Percentiles rank a stretch among this genome's conserved stretches.
phyloP scores from a whole-genome alignment of 2,797 vertebrate species.

The Falco columbarius region DNA sequence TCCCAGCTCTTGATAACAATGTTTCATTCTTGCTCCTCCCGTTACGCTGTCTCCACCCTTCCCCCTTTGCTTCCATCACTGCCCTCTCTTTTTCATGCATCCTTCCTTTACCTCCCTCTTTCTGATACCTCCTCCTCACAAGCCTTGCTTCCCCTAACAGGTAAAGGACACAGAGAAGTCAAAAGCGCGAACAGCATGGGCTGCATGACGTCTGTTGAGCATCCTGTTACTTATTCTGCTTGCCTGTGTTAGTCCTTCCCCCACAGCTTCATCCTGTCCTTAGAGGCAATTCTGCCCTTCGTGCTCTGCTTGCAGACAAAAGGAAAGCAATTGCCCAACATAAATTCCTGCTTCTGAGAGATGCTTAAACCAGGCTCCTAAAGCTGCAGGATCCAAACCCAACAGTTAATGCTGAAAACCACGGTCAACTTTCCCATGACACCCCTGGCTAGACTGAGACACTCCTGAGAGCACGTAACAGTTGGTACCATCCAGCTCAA shows the following conservation, averaged over 20 bases:
- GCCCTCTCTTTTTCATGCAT: background rate
- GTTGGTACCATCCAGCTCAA: background rate
- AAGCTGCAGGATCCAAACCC: background rate
- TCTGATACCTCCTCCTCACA: background rate
- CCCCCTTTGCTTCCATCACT: background rate
- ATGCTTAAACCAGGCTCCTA: background rate
- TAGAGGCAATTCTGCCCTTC: background rate
- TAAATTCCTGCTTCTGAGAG: background rate
- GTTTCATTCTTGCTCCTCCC: background rate
- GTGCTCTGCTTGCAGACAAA: background rate
- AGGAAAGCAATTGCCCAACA: background rate
- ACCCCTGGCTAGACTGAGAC: background rate
- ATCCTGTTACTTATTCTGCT: background rate
- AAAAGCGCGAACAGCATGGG: background rate
- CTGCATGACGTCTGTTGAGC: background rate
- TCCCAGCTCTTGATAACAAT: background rate
- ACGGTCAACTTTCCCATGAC: rapidly evolving
- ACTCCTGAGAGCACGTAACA: rapidly evolving
- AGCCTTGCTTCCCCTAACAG: background rate
- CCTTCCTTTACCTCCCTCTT: background rate
- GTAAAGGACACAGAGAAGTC: background rate
- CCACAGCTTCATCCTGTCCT: background rate
- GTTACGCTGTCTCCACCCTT: background rate
- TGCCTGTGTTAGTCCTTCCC: background rate
- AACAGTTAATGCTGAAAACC: background rate